phyloP scores from a whole-genome alignment of 1,140 invertebrate species.

The Nylanderia fulva region DNA sequence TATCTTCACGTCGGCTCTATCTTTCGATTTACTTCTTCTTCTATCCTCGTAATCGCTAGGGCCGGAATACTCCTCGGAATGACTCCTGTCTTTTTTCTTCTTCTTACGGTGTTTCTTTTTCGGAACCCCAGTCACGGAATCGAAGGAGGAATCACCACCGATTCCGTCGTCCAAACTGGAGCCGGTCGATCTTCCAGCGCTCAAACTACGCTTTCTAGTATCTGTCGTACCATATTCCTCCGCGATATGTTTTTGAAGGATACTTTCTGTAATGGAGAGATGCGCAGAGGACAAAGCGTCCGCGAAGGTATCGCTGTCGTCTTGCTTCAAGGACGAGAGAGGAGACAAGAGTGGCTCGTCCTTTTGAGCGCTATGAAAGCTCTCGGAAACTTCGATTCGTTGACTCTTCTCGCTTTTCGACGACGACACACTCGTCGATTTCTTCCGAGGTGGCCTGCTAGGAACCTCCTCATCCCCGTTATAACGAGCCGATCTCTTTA shows the following conservation, averaged over 20 bases:
- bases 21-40: constrained; percentile 61
- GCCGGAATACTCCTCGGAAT: constrained; percentile 73
- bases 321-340: constrained; percentile 70
- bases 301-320: constrained; percentile 82
- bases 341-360: constrained; percentile 69
- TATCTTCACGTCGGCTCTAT: constrained; percentile 3
- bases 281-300: constrained; percentile 80
- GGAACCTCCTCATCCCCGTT: constrained; percentile 70
- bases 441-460: constrained; percentile 78
- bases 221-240: constrained; percentile 34
- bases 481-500: constrained; percentile 64
- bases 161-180: constrained; percentile 72
- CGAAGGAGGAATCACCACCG: constrained; percentile 72
- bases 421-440: constrained; percentile 74
- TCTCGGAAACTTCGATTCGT: constrained; percentile 78
- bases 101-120: constrained; percentile 71
- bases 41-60: constrained; percentile 56
- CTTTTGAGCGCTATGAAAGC: constrained; percentile 83
- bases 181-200: constrained; percentile 61
- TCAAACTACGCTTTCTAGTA: constrained; percentile 69
- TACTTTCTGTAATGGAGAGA: constrained; percentile 67
- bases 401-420: constrained; percentile 79
- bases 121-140: constrained; percentile 63
- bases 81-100: constrained; percentile 72
- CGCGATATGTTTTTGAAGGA: constrained; percentile 7